phyloP scores from a whole-genome alignment of 2,113 vertebrate species.

The Nematolebias whitei region DNA sequence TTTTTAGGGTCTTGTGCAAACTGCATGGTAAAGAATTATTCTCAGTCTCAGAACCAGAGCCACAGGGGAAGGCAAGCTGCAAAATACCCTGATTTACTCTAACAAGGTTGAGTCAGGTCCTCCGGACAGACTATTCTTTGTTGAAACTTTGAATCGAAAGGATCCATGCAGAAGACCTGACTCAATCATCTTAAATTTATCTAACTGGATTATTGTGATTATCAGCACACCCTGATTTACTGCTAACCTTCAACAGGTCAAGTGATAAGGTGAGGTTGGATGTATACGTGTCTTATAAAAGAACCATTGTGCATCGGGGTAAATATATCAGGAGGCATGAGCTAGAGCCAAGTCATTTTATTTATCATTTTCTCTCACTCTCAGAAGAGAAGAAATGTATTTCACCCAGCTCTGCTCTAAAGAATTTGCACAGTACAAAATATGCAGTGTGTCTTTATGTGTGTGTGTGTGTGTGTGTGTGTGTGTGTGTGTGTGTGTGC shows the following conservation, averaged over 20 bases:
- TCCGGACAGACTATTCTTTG: too few species aligned
- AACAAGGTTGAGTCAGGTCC: too few species aligned
- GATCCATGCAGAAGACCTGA: too few species aligned
- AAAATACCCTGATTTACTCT: slow-evolving; percentile 52
- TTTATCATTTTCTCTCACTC: slow-evolving; percentile 51
- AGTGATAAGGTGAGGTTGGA: slow-evolving; percentile 54
- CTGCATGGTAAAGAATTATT: slow-evolving; percentile 47
- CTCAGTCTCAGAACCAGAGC: slow-evolving; percentile 45
- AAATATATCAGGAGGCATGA: slow-evolving; percentile 56
- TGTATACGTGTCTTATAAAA: slow-evolving; percentile 55
- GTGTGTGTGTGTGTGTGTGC: not conserved
- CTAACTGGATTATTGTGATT: too few species aligned
- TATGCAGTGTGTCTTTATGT: not conserved
- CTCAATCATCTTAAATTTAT: too few species aligned
- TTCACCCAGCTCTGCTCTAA: slow-evolving; percentile 1
- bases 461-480: not conserved
- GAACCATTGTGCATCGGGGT: slow-evolving; percentile 52
- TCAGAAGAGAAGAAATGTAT: slow-evolving; percentile 50
- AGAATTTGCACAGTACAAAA: not conserved
- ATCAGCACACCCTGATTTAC: slow-evolving; percentile 58
- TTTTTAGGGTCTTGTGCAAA: slow-evolving; percentile 54
- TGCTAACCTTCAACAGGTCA: slow-evolving; percentile 44
- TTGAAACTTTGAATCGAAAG: too few species aligned
- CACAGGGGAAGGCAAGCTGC: slow-evolving; percentile 13
- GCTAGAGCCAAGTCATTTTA: slow-evolving; percentile 38